A percentile compares a stretch with the other conserved stretches of the same genome.
phyloP scores from a whole-genome alignment of 2,888 invertebrate species.

The Sarcophaga caerulescens region DNA sequence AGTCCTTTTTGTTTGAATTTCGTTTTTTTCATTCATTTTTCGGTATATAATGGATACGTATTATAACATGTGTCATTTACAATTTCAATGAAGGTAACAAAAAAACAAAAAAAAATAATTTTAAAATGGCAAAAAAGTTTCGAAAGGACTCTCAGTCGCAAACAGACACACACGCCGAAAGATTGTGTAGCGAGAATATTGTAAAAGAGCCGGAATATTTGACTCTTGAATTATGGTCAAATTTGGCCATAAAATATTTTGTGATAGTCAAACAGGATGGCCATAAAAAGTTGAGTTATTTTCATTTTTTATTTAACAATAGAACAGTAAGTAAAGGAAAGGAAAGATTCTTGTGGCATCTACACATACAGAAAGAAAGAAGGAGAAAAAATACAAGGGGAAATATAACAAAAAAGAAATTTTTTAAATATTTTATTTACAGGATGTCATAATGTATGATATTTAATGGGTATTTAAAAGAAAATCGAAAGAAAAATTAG shows the following conservation, averaged over 20 bases:
- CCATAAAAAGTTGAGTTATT: constrained; percentile 41
- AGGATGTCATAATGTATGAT: background rate
- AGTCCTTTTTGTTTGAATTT: too few species aligned
- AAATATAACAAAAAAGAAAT: background rate
- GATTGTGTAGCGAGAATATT: too few species aligned
- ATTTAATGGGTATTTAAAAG: background rate
- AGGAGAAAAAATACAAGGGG: too few species aligned
- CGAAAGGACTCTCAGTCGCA: too few species aligned
- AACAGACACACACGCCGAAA: too few species aligned
- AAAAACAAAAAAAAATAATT: background rate
- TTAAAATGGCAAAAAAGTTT: constrained; percentile 18
- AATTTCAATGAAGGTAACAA: constrained; percentile 66
- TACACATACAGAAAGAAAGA: background rate
- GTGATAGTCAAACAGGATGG: constrained; percentile 37
- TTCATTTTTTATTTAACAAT: constrained; percentile 12
- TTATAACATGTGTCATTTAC: constrained; percentile 67
- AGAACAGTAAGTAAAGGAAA: background rate
- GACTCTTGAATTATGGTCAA: constrained; percentile 61
- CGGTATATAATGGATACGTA: constrained; percentile 8
- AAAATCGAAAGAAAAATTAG: too few species aligned
- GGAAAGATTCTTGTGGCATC: background rate
- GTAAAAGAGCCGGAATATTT: constrained; percentile 51
- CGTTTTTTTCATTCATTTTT: constrained; percentile 7
- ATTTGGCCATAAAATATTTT: constrained; percentile 52
- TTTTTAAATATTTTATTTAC: background rate